Percentiles rank a stretch among this genome's conserved stretches.
phyloP scores from a whole-genome alignment of 2,113 vertebrate species.

The Origma solitaria region DNA sequence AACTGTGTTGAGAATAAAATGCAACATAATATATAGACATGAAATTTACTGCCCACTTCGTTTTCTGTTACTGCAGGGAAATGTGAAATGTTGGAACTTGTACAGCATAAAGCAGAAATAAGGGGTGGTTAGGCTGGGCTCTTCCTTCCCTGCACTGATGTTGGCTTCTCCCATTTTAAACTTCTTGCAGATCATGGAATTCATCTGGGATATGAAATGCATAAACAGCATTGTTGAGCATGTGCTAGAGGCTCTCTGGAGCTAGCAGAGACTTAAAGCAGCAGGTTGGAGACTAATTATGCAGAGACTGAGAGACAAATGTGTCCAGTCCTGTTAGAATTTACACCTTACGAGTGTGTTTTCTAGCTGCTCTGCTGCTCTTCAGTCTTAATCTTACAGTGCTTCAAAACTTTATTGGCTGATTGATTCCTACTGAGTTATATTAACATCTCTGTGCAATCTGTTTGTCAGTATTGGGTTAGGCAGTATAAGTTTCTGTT shows the following conservation, averaged over 20 bases:
- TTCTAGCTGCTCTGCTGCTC: neutral
- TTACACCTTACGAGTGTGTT: neutral
- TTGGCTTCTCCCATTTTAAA: neutral
- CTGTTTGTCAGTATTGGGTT: neutral
- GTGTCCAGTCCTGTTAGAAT: neutral
- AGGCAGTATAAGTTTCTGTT: neutral
- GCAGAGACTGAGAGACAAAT: neutral
- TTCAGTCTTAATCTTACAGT: neutral
- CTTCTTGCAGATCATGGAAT: neutral
- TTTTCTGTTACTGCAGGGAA: neutral
- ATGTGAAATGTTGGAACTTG: neutral
- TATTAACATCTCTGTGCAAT: neutral
- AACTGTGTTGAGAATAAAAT: neutral
- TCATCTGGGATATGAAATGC: neutral
- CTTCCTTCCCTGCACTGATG: neutral
- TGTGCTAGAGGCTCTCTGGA: neutral
- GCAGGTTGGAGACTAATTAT: neutral
- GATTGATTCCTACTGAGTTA: neutral
- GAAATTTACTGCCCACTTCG: neutral
- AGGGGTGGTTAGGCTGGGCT: neutral
- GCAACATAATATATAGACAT: neutral
- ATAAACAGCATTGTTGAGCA: neutral
- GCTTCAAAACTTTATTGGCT: neutral
- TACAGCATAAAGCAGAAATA: neutral
- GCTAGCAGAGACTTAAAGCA: neutral